Evolutionary conservation across 2,113 vertebrate species (phyloP).

Genomic region (Symphodus melops): DNA sequence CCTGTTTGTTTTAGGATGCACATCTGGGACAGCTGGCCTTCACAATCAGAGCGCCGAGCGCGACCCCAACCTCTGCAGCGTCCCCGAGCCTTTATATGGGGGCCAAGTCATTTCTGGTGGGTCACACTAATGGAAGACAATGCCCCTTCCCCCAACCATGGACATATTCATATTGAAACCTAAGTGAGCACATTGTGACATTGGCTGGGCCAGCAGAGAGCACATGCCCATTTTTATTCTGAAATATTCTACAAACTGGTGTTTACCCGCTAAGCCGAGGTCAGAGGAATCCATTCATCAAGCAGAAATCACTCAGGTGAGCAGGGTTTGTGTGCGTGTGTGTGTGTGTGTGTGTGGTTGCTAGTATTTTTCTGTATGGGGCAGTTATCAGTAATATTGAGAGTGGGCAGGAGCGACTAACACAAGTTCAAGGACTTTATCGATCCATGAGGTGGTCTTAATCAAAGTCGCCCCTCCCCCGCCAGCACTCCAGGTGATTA

Average conservation of each 20-base stretch:
- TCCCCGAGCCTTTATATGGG: constrained; percentile 24
- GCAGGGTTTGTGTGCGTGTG: constrained; percentile 16
- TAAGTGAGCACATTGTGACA: constrained; percentile 15
- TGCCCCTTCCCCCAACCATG: constrained; percentile 12
- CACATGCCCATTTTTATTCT: constrained; percentile 44
- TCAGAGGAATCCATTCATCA: constrained; percentile 47
- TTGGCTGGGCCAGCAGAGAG: constrained; percentile 17
- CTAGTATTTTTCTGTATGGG: constrained; percentile 1
- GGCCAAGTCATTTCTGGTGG: constrained; percentile 38
- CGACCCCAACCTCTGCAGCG: constrained; percentile 17
- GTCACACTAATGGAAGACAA: constrained; percentile 34
- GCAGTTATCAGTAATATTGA: constrained; percentile 79
- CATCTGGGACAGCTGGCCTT: constrained; percentile 69
- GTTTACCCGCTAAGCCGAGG: constrained; percentile 41
- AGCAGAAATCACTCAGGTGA: constrained; percentile 39
- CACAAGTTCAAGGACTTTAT: constrained; percentile 93
- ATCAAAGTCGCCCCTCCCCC: constrained; percentile 83
- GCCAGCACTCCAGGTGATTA: constrained; percentile 90
- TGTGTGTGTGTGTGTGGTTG: neutral
- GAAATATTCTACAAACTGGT: constrained; percentile 36
- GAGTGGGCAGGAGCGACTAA: constrained; percentile 85
- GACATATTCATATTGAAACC: constrained; percentile 31
- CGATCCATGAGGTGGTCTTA: constrained; percentile 88
- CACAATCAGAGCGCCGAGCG: neutral
- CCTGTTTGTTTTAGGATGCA: constrained; percentile 88